Conservation (phyloP, 2,113 vertebrate species). For the Seriola dumerili region DNA sequence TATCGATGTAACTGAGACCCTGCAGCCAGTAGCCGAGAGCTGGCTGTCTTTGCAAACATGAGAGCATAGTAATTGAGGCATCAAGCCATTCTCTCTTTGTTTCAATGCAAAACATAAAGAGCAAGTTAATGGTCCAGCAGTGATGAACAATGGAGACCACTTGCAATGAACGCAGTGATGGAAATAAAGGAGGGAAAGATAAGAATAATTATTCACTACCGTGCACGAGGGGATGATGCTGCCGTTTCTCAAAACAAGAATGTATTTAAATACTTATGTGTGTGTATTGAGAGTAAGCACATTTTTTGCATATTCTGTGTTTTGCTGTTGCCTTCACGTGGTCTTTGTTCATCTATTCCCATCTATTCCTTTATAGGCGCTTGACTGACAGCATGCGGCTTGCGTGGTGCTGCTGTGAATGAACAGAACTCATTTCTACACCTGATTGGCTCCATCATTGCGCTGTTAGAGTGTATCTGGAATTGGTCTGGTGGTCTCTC, state of each 20-base stretch:
- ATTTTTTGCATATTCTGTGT: constrained; percentile 20
- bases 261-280: constrained; percentile 35
- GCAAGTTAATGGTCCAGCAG: constrained; percentile 69
- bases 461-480: constrained; percentile 8
- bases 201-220: constrained; percentile 58
- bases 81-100: constrained; percentile 69
- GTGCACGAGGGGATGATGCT: constrained; percentile 22
- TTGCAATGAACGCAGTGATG: constrained; percentile 63
- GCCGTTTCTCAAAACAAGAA: constrained; percentile 39
- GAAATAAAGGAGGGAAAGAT: constrained; percentile 56
- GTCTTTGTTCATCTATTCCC: not conserved
- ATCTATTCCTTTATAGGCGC: constrained; percentile 11
- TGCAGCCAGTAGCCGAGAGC: constrained; percentile 43
- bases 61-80: constrained; percentile 74
- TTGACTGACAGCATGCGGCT: constrained; percentile 38
- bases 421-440: constrained; percentile 44
- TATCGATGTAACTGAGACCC: constrained; percentile 63
- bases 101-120: constrained; percentile 66
- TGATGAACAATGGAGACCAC: constrained; percentile 62
- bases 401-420: constrained; percentile 18
- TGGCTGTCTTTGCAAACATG: constrained; percentile 65
- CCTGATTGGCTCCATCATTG: constrained; percentile 40
- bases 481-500: constrained; percentile 14
- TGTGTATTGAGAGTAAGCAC: constrained; percentile 12
- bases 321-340: not conserved